A percentile compares a stretch with the other conserved stretches of the same genome.
Conservation (phyloP, 2,888 invertebrate species). For the Microctonus aethiopoides region DNA sequence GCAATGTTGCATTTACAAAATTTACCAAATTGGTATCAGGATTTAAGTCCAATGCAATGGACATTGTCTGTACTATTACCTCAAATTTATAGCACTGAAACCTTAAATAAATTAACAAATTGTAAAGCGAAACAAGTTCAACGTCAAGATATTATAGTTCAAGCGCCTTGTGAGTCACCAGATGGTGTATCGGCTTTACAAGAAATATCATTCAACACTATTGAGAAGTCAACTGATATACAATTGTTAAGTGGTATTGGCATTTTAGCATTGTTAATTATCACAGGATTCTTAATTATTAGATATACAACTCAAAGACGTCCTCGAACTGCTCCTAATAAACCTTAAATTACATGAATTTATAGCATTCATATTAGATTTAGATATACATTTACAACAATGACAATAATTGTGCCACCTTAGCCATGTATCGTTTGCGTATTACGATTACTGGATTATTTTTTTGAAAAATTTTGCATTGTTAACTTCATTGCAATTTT, state of each 20-base stretch:
- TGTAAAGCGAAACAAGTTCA: conserved; percentile 75
- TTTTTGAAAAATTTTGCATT: conserved; percentile 12
- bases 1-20: conserved; percentile 60
- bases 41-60: conserved; percentile 61
- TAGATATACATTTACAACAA: background rate
- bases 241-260: conserved; percentile 73
- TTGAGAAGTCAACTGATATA: conserved; percentile 68
- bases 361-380: background rate
- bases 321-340: conserved; percentile 72
- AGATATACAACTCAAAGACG: conserved; percentile 70
- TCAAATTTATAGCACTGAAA: conserved; percentile 52
- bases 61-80: conserved; percentile 56
- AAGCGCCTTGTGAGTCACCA: conserved; percentile 82
- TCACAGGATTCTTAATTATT: conserved; percentile 70
- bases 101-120: conserved; percentile 53
- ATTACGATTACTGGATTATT: conserved; percentile 3
- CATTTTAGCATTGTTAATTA: conserved; percentile 72
- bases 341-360: conserved; percentile 66
- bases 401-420: conserved; percentile 24
- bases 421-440: conserved; percentile 27
- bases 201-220: conserved; percentile 69
- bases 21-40: conserved; percentile 59
- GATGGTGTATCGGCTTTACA: conserved; percentile 76
- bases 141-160: conserved; percentile 87
- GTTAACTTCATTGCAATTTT: conserved; percentile 52